Evolutionary conservation across 1,140 invertebrate genomes (phyloP), one percentile per base, ranked within the genome.

Genomic region (Brachionus asplanchnoidis): DNA sequence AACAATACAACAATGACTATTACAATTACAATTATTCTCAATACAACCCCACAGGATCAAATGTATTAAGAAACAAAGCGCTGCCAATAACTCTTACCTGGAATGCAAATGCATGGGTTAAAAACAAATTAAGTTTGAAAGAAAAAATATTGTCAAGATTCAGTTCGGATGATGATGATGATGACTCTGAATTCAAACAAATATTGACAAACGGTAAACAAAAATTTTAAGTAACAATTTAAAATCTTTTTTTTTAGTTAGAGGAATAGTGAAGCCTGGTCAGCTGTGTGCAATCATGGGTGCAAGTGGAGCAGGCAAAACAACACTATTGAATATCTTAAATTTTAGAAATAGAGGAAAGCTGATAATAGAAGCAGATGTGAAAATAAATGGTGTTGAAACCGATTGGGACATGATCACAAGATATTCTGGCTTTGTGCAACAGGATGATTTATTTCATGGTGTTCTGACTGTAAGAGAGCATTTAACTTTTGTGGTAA

Each of bases 211-310:
- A 77, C n/a, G 73, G 73, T 82, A 40, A 5, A 65, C n/a, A 26
- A 23, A 28, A 28, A 17, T 12, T 14, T 56, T 1, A 5, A 42
- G 17, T 28, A 82, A 36, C 36, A n/a, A 1, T 40, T 82, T 26
- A 65, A 50, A 9, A 53, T 7, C 28, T 68, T 82, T 14, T 1
- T 42, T 82, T 68, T 65, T 68, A 68, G 95, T 96, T 3, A 94
- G 92, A 86, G 96, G 96, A 8, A 92, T 94, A 2, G 95, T 95
- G 0, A 93, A 94, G 88, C 94, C 95, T 5, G 96, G 95, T 4
- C 95, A 97, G 88, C 89, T 97, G 28, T 88, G 97, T 78, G 95
- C 96, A 2, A 93, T 98, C 26, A 94, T 98, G 94, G 96, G 96
- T 4, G 94, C 95, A 26, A 90, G 95, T 28, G 96, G 96, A 0